Evolutionary conservation across 2,113 vertebrate genomes (phyloP).

Genomic region (Cariama cristata): DNA sequence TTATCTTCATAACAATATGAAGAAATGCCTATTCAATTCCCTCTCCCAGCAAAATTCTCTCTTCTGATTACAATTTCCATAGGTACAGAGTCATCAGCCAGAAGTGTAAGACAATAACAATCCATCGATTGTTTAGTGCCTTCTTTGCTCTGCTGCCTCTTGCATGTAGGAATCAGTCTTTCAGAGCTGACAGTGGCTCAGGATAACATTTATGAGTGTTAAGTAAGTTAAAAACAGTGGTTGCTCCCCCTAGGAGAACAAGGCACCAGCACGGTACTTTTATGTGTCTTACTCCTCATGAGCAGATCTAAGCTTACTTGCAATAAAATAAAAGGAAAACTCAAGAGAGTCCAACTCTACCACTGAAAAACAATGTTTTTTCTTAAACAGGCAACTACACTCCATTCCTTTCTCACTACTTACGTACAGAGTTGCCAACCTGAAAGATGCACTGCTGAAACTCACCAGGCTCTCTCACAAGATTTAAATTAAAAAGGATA

Average conservation of each 20-base stretch:
- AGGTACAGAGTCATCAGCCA: background rate
- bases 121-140: background rate
- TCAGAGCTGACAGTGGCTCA: background rate
- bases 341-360: background rate
- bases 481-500: background rate
- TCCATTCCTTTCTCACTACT: background rate
- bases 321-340: background rate
- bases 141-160: background rate
- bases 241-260: background rate
- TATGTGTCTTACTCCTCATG: background rate
- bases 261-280: background rate
- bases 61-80: background rate
- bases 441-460: background rate
- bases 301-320: background rate
- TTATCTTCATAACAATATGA: background rate
- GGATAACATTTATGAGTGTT: background rate
- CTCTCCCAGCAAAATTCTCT: background rate
- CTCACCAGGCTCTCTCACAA: background rate
- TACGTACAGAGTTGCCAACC: background rate
- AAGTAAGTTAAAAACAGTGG: background rate
- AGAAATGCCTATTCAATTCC: background rate
- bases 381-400: background rate
- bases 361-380: background rate
- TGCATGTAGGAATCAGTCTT: background rate
- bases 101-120: background rate